Evolutionary conservation across 2,888 invertebrate genomes (phyloP).

Genomic region (Deilephila elpenor): DNA sequence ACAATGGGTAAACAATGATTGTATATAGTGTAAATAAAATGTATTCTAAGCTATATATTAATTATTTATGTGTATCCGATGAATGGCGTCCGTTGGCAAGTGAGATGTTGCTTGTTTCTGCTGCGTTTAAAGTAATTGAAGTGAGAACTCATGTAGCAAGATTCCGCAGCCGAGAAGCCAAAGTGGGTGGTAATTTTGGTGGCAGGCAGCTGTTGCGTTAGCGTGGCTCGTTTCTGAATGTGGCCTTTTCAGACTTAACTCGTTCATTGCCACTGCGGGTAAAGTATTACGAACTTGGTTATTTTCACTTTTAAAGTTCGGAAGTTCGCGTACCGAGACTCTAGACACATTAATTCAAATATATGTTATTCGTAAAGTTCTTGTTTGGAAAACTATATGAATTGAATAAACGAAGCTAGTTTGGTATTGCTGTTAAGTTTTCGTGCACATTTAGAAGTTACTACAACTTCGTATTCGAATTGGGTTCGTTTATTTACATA

Average conservation of each 20-base stretch:
- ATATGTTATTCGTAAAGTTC: slow-evolving; percentile 33
- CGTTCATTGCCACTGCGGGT: slow-evolving; percentile 76
- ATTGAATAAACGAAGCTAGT: slow-evolving; percentile 34
- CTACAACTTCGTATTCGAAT: background rate
- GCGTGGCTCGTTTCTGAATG: slow-evolving; percentile 68
- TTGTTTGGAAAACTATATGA: slow-evolving; percentile 33
- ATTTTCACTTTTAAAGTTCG: slow-evolving; percentile 39
- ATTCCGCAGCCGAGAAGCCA: slow-evolving; percentile 61
- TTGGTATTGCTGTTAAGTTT: background rate
- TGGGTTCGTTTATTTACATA: background rate
- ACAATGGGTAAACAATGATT: slow-evolving; percentile 38
- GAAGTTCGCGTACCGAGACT: slow-evolving; percentile 12
- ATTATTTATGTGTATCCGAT: background rate
- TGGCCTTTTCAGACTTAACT: slow-evolving; percentile 74
- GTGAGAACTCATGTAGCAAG: slow-evolving; percentile 55
- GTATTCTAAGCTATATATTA: background rate
- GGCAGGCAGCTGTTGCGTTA: slow-evolving; percentile 58
- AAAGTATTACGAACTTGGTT: slow-evolving; percentile 32
- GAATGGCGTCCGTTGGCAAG: background rate
- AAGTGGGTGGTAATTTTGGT: slow-evolving; percentile 51
- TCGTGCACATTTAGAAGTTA: background rate
- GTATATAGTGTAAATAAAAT: slow-evolving; percentile 8
- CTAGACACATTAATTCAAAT: slow-evolving; percentile 29
- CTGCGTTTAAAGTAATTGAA: slow-evolving; percentile 47
- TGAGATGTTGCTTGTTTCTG: slow-evolving; percentile 23